Base-by-base conservation (phyloP, 2,797 vertebrate genomes). In the Neosilurus mollespiculum region DNA sequence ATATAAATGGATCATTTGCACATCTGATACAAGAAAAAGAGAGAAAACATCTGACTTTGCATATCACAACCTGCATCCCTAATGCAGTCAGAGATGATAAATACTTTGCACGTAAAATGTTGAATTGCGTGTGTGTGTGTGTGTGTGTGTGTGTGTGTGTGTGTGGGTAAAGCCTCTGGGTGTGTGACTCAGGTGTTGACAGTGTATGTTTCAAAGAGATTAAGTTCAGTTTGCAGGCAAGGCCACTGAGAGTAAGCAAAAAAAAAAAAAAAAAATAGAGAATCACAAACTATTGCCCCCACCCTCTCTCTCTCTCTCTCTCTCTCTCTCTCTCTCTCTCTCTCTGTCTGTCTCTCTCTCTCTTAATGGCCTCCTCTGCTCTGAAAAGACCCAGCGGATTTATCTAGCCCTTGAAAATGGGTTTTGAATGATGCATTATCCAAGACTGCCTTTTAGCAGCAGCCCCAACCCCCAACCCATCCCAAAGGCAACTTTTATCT, bases 401-500 rank as follows among this genome's bases (percentile, higher is more conserved):
- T 88, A 88, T 88, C 87, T 84, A 15, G 83, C 59, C 64, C 67
- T 78, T 82, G 82, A 84, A 89, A 90, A 89, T 86, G 67, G 82
- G 76, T 87, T 88, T 77, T 80, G 85, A 86, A 82, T 88, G 87
- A 86, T 81, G 77, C 85, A 81, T 88, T 87, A 85, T 86, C 82
- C 86, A 84, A 83, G 79, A 80, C 72, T 81, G 83, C 75, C 61
- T 75, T 88, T 86, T 78, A 89, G 87, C 37, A 79, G n/a, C n/a
- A n/a, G n/a, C n/a, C n/a, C n/a, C n/a, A n/a, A n/a, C n/a, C n/a
- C n/a, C n/a, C n/a, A n/a, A n/a, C n/a, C n/a, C n/a, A n/a, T n/a
- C n/a, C n/a, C n/a, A n/a, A n/a, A n/a, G n/a, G n/a, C 84, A 80
- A n/a, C 20, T 87, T 88, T 89, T 88, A 89, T 89, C 86, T 83